phyloP scores from a whole-genome alignment of 2,888 invertebrate species.

The Thecophora atra region DNA sequence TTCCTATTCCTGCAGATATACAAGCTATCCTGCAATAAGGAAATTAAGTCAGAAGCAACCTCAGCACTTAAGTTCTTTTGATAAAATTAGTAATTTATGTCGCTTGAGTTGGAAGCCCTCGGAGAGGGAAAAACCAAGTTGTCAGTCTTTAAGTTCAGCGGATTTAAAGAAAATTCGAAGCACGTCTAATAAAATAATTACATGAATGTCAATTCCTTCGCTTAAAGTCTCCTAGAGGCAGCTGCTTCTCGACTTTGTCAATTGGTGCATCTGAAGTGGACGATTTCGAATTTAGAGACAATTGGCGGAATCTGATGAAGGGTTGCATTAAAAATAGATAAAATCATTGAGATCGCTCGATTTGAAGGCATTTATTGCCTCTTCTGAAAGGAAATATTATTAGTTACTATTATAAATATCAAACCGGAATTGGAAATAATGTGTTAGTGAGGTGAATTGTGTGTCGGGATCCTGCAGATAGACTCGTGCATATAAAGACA shows the following conservation, averaged over 20 bases:
- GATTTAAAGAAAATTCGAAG: background rate
- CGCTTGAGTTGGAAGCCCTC: background rate
- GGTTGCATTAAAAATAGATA: too few relatives aligned
- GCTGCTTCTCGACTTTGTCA: slow-evolving; percentile 17
- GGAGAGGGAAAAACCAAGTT: background rate
- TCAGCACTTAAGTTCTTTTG: slow-evolving; percentile 38
- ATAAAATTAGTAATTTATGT: slow-evolving; percentile 37
- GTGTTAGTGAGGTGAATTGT: too few relatives aligned
- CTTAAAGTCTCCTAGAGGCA: background rate
- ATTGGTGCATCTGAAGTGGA: slow-evolving; percentile 30
- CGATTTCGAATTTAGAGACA: background rate
- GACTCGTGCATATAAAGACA: too few relatives aligned
- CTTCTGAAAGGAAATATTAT: too few relatives aligned
- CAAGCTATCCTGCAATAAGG: slow-evolving; percentile 41
- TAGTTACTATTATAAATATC: too few relatives aligned
- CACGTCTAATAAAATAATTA: slow-evolving; percentile 34
- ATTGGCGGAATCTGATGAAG: too few relatives aligned
- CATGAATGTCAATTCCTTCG: slow-evolving; percentile 34
- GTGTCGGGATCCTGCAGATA: too few relatives aligned
- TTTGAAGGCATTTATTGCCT: too few relatives aligned
- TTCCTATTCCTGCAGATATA: background rate
- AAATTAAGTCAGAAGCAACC: slow-evolving; percentile 50
- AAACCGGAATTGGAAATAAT: too few relatives aligned
- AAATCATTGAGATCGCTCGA: too few relatives aligned
- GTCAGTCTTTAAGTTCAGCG: background rate